phyloP scores from a whole-genome alignment of 2,797 vertebrate species.

The Hippocampus kuda region DNA sequence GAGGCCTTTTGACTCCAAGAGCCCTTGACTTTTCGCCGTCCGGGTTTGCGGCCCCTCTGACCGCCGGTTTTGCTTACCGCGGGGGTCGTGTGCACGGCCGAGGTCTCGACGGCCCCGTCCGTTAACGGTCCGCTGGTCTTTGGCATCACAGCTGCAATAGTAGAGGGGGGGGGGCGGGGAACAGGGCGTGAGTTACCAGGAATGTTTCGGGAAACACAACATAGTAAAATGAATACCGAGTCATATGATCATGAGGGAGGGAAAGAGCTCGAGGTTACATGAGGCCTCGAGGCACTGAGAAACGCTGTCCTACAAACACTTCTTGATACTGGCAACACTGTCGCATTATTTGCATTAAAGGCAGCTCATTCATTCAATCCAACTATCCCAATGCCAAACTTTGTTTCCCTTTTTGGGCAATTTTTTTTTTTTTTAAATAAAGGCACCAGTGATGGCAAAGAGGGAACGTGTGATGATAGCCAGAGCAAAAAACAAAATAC shows the following conservation, averaged over 20 bases:
- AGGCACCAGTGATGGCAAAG: too few relatives aligned
- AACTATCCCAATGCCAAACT: too few relatives aligned
- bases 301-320: too few relatives aligned
- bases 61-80: constrained; percentile 76
- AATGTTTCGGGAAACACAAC: constrained; percentile 2
- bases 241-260: background rate
- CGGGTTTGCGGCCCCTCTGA: constrained; percentile 85
- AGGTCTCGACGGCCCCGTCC: constrained; percentile 77
- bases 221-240: background rate
- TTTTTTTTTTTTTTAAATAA: too few relatives aligned
- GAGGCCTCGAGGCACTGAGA: too few relatives aligned
- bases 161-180: background rate
- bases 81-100: constrained; percentile 74
- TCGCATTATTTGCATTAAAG: too few relatives aligned
- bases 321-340: too few relatives aligned
- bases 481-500: too few relatives aligned
- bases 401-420: too few relatives aligned
- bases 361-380: too few relatives aligned
- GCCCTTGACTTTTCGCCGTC: constrained; percentile 81
- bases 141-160: constrained; percentile 75
- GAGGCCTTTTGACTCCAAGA: constrained; percentile 60
- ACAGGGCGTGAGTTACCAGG: background rate
- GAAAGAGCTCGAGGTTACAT: too few relatives aligned
- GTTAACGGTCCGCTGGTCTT: constrained; percentile 77
- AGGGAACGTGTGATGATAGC: too few relatives aligned